Base-by-base conservation (phyloP, 2,797 vertebrate species). In the Mastacembelus armatus region DNA sequence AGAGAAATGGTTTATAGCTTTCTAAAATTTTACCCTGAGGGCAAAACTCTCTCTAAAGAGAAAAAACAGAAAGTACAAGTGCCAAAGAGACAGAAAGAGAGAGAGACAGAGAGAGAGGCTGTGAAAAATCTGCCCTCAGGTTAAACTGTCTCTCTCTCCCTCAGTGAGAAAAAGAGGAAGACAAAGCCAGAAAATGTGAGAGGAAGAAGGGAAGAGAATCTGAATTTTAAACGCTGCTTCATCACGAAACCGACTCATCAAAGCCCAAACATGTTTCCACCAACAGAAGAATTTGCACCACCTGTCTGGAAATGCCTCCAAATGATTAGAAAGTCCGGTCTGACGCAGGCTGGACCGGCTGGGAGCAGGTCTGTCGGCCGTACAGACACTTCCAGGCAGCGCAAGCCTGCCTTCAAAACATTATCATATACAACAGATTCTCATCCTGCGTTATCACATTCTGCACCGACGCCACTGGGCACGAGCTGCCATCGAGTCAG, bases 21-120 rank as follows among this genome's bases (percentile, higher is more conserved):
- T 68, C 57, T 80, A 57, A 73, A 78, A 74, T 56, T 66, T 80
- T 51, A 78, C 56, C 77, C 77, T 39, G 39, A 82, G 52, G 71
- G 74, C 56, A 71, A 58, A 82, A 55, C 39, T 39, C 27, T 63
- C 47, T 61, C 43, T 29, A 57, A 45, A 78, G 64, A 78, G 63
- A 69, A 24, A 77, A 62, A n/a, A 65, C 57, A 57, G 52, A 64
- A 39, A 59, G 57, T 26, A 55, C 45, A 59, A 55, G 47, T 70
- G 62, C 29, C 19, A 48, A 56, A 38, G 26, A 58, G 43, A 66
- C 3, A 54, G 35, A 35, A 4, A 38, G 11, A 22, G 22, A 36
- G 10, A 24, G 11, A 22, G 26, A 32, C 26, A 14, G n/a, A n/a
- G n/a, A n/a, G n/a, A n/a, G n/a, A n/a, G n/a, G n/a, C n/a, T 24